A percentile compares a stretch with the other conserved stretches of the same genome.
These are phyloP conservation scores for Napeogenes inachia DNA, from an alignment of 2,888 invertebrate species.

Conservation along the genomic window DNA sequence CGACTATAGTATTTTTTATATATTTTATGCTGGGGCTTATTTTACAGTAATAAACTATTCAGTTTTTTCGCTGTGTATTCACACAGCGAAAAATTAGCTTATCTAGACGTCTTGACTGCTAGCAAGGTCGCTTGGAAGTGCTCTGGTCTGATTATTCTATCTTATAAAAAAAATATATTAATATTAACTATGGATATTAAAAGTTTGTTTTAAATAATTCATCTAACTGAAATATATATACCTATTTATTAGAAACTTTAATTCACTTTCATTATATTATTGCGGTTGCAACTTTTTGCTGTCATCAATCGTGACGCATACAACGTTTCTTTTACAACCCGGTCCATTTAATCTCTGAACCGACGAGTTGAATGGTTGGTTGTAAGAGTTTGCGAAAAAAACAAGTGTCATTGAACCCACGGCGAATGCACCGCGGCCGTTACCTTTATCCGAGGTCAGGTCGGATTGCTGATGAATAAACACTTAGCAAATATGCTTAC, in stretches of 20 bases:
- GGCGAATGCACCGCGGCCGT: slow-evolving; percentile 64
- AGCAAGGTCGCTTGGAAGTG: too few species aligned
- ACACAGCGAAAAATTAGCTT: too few species aligned
- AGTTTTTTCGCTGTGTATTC: too few species aligned
- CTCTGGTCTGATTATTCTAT: too few species aligned
- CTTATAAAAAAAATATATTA: too few species aligned
- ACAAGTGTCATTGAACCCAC: slow-evolving; percentile 63
- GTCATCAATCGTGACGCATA: slow-evolving; percentile 6
- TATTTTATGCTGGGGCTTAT: too few species aligned
- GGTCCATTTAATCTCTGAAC: slow-evolving; percentile 29
- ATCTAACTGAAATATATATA: background rate
- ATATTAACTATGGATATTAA: too few species aligned
- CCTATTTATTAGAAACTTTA: background rate
- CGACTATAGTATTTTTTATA: too few species aligned
- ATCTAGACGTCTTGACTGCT: too few species aligned
- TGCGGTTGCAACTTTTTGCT: slow-evolving; percentile 8
- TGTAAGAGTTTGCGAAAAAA: slow-evolving; percentile 60
- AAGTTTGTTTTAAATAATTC: too few species aligned
- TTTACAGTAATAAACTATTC: too few species aligned
- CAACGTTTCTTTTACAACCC: slow-evolving; percentile 23
- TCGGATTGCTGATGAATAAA: slow-evolving; percentile 39
- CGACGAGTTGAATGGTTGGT: slow-evolving; percentile 45
- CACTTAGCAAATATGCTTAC: slow-evolving; percentile 40
- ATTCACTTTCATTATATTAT: background rate
- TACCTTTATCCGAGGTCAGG: slow-evolving; percentile 70